These are phyloP conservation scores for Guaruba guarouba DNA, from an alignment of 2,113 vertebrate species.

Conservation along the genomic window DNA sequence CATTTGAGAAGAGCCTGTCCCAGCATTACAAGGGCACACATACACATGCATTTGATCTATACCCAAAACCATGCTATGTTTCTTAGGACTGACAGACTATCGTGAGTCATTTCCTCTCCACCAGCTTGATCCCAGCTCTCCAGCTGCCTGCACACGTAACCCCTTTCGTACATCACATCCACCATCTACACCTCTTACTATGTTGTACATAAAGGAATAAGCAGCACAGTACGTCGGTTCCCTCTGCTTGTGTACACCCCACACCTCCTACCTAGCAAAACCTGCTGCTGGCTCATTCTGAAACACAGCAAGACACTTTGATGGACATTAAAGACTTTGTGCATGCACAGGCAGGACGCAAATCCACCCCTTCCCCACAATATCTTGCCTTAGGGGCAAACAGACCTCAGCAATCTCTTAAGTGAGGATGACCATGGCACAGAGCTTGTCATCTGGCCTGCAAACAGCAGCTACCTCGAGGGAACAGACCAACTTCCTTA, in stretches of 20 bases:
- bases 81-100: not conserved
- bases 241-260: not conserved
- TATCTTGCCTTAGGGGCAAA: not conserved
- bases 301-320: constrained; percentile 57
- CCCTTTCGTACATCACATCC: not conserved
- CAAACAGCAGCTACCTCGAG: constrained; percentile 16
- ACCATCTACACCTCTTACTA: not conserved
- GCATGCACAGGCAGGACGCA: not conserved
- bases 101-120: not conserved
- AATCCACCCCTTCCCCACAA: not conserved
- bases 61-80: not conserved
- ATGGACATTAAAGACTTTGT: not conserved
- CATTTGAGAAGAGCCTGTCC: not conserved
- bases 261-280: not conserved
- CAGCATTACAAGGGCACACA: not conserved
- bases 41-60: not conserved
- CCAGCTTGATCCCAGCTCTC: not conserved
- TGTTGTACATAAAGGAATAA: not conserved
- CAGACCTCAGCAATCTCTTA: not conserved
- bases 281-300: constrained; percentile 20
- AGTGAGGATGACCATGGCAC: not conserved
- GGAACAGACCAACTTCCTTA: constrained; percentile 3
- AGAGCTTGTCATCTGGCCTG: not conserved
- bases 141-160: not conserved
- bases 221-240: not conserved